Conservation (phyloP, 2,888 invertebrate species). For the Apamea anceps region DNA sequence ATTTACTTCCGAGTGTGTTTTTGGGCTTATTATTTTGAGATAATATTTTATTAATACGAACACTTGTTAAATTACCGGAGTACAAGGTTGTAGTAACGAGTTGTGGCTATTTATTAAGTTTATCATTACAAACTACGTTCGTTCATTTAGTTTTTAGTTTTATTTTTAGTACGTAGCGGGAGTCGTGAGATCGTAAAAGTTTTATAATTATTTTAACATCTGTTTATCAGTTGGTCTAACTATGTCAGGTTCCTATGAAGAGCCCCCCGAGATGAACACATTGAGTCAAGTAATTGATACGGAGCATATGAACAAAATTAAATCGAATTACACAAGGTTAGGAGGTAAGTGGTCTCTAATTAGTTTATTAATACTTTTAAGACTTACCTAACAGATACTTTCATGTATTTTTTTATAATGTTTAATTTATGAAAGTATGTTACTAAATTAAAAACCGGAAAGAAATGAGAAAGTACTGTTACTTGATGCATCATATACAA, state of each 20-base stretch:
- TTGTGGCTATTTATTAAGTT: slow-evolving; percentile 27
- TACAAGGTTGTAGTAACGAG: slow-evolving; percentile 61
- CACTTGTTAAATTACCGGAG: slow-evolving; percentile 44
- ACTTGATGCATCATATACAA: not conserved
- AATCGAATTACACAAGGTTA: slow-evolving; percentile 84
- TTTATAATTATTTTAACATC: slow-evolving; percentile 23
- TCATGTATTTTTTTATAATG: not conserved
- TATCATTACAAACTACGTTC: slow-evolving; percentile 20
- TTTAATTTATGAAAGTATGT: not conserved
- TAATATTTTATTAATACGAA: slow-evolving; percentile 53
- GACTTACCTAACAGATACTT: slow-evolving; percentile 1
- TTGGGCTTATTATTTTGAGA: slow-evolving; percentile 44
- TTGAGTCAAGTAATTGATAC: slow-evolving; percentile 84
- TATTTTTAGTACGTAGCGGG: not conserved
- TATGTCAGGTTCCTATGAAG: slow-evolving; percentile 63
- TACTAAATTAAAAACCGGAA: slow-evolving; percentile 5
- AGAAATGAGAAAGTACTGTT: slow-evolving; percentile 32
- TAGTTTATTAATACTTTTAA: slow-evolving; percentile 15
- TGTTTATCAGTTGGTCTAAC: slow-evolving; percentile 37
- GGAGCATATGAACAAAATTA: slow-evolving; percentile 82
- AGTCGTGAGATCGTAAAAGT: slow-evolving; percentile 34
- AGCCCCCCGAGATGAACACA: slow-evolving; percentile 74
- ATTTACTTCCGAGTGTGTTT: slow-evolving; percentile 17
- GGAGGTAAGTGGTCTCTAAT: slow-evolving; percentile 78
- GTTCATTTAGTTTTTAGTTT: slow-evolving; percentile 38